Percentiles rank a stretch among this genome's conserved stretches.
These are phyloP conservation scores for Lissonota sp. DNA, from an alignment of 2,888 invertebrate genomes.

Conservation along the genomic window DNA sequence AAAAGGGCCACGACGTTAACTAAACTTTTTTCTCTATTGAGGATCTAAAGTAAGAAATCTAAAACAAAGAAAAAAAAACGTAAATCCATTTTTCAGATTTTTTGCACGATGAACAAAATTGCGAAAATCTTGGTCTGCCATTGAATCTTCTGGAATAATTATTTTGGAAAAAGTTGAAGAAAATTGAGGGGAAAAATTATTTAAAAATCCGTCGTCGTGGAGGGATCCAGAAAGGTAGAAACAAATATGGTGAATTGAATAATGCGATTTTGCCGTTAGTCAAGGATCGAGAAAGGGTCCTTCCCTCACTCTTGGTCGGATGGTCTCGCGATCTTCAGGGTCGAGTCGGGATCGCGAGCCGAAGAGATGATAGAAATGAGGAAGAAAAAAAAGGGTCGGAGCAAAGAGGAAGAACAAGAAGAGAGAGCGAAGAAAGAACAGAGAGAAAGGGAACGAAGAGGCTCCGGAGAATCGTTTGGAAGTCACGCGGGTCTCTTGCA, in stretches of 20 bases:
- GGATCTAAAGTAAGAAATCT: not conserved
- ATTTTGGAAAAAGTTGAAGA: too few species aligned
- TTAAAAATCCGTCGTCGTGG: not conserved
- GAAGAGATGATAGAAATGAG: constrained; percentile 16
- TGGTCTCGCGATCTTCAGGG: constrained; percentile 44
- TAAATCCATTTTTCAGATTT: not conserved
- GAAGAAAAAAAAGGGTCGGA: constrained; percentile 8
- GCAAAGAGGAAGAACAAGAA: constrained; percentile 30
- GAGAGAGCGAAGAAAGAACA: constrained; percentile 21
- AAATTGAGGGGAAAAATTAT: not conserved
- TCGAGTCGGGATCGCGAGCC: constrained; percentile 39
- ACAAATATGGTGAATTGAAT: constrained; percentile 2
- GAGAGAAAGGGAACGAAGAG: constrained; percentile 7
- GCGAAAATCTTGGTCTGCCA: too few species aligned
- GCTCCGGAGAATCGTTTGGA: constrained; percentile 19
- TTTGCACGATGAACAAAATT: not conserved
- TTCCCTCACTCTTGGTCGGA: constrained; percentile 9
- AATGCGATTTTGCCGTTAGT: constrained; percentile 32
- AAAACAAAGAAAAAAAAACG: not conserved
- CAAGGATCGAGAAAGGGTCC: constrained; percentile 41
- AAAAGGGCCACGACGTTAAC: too few species aligned
- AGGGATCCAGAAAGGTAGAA: too few species aligned
- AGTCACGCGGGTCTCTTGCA: constrained; percentile 29
- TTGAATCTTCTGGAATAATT: too few species aligned
- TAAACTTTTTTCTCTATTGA: too few species aligned